Conservation (phyloP, 1,140 invertebrate species). For the Caerostris darwini region DNA sequence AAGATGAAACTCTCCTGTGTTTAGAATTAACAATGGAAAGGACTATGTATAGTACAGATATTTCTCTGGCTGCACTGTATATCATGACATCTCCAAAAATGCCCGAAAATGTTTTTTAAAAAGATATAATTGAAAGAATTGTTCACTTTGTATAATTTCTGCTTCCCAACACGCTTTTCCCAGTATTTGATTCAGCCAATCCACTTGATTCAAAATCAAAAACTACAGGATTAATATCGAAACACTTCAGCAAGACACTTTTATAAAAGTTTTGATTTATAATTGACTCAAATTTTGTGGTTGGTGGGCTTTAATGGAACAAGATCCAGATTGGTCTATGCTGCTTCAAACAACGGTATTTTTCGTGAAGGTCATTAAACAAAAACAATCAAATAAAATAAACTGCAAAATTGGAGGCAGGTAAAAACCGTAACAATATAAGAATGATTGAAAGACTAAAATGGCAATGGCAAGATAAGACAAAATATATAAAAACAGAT, state of each 20-base stretch:
- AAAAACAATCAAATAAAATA: no score
- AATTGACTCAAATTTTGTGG: constrained; percentile 93
- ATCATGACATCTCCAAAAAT: constrained; percentile 97
- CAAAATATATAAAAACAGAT: no score
- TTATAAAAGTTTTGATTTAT: constrained; percentile 97
- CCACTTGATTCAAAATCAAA: constrained; percentile 85
- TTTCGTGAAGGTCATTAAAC: no score
- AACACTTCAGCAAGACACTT: constrained; percentile 98
- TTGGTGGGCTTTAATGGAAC: no score
- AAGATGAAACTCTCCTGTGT: constrained; percentile 93
- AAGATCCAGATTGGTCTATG: no score
- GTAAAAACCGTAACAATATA: no score
- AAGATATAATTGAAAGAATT: constrained; percentile 98
- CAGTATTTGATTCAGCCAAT: constrained; percentile 98
- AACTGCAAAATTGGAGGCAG: no score
- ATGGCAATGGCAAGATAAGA: no score
- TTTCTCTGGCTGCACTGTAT: constrained; percentile 92
- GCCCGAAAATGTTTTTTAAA: constrained; percentile 95
- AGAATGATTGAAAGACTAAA: no score
- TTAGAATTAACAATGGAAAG: constrained; percentile 94
- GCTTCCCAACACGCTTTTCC: constrained; percentile 97
- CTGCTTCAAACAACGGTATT: no score
- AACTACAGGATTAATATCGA: constrained; percentile 94
- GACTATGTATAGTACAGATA: constrained; percentile 93
- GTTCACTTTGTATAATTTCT: constrained; percentile 98